Evolutionary conservation across 2,797 vertebrate species (phyloP), one percentile per base, ranked within the genome.

Genomic region (Characodon lateralis): DNA sequence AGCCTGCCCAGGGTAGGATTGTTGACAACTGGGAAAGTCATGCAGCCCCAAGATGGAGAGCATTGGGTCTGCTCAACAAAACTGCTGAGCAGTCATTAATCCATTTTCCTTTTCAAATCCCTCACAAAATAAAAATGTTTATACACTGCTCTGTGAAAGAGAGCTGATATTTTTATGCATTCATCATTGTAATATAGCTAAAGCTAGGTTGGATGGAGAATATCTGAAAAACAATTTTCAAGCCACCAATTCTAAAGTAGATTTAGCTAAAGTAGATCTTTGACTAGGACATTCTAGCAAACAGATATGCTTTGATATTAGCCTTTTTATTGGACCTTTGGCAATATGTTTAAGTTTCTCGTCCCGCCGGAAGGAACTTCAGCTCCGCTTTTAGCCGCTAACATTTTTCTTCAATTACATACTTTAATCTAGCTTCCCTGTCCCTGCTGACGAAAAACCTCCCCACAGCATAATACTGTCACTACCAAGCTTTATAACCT

Each of bases 1-100:
- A 78, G 84, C 85, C 90, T 73, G 85, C 88, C 89, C 82, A 89
- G 83, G 59, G 69, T 72, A 74, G 78, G 74, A 73, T 51, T 81
- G 86, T 81, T 89, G 87, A 90, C 86, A 87, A 84, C 76, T 76
- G 83, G 68, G 69, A 65, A 76, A 81, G 73, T 76, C 18, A 71
- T 63, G 58, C 35, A 82, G 20, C 58, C 69, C 85, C 73, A 82
- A 79, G 74, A 79, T 7, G 26, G 26, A 16, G 28, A 6, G 26
- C 59, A 31, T 63, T 26, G 59, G 28, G 28, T 18, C 31, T 35
- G 16, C 74, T 43, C 50, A 78, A 78, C 70, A 50, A 55, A 83
- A 80, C n/a, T 4, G 73, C 35, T 61, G 7, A 1, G 66, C 46
- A n/a, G 24, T 35, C 39, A 58, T 16, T 0, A 14, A 78, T 58